A percentile compares a stretch with the other conserved stretches of the same genome.
Conservation (phyloP, 1,140 invertebrate species). For the Drosophila miranda region DNA sequence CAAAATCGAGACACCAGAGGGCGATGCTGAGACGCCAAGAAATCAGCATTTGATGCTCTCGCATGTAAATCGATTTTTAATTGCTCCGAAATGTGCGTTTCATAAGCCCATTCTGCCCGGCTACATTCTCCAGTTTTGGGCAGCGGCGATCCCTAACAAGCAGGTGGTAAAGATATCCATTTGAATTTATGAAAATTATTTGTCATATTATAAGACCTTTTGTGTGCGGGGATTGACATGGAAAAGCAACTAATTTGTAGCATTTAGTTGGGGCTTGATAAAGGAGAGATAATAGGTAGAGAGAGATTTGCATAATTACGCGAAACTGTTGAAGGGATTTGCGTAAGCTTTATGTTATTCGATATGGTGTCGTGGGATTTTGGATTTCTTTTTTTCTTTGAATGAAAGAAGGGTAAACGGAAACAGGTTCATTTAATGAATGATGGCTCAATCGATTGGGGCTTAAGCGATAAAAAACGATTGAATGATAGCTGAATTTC, state of each 20-base stretch:
- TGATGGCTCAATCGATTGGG: conserved; percentile 33
- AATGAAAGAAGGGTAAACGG: conserved; percentile 43
- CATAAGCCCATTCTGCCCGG: conserved; percentile 20
- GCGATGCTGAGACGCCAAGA: conserved; percentile 18
- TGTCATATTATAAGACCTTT: conserved; percentile 40
- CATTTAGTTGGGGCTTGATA: conserved; percentile 50
- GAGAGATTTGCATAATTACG: conserved; percentile 68
- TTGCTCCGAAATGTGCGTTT: conserved; percentile 57
- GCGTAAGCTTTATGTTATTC: conserved; percentile 56
- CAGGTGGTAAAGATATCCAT: conserved; percentile 48
- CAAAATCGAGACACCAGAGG: conserved; percentile 34
- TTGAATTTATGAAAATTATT: conserved; percentile 58
- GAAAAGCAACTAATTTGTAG: conserved; percentile 64
- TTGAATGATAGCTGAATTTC: no score
- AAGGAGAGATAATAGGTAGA: conserved; percentile 9
- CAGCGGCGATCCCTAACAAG: conserved; percentile 27
- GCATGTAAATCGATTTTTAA: conserved; percentile 76
- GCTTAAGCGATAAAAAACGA: no score
- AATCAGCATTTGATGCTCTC: conserved; percentile 36
- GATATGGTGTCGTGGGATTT: conserved; percentile 47
- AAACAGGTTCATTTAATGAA: conserved; percentile 33
- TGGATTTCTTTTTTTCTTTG: conserved; percentile 24
- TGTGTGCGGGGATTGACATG: conserved; percentile 13
- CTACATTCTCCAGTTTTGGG: conserved; percentile 2
- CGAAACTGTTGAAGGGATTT: conserved; percentile 60